phyloP scores from a whole-genome alignment of 2,797 vertebrate genomes.

The Spheniscus humboldti region DNA sequence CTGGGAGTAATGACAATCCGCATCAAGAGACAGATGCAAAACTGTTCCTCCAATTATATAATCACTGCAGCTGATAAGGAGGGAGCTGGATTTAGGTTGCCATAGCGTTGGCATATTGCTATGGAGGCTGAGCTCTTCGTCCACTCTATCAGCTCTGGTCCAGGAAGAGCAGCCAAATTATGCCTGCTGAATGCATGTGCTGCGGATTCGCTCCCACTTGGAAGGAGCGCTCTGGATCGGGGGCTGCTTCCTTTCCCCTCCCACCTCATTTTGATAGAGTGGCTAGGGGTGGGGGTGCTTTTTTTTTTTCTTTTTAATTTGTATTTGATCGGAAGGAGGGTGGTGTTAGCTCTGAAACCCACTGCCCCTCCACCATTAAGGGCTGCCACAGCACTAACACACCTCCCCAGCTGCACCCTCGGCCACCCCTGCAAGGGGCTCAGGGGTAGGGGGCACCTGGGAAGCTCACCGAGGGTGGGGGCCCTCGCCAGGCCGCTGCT shows the following conservation, averaged over 20 bases:
- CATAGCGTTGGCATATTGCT: slow-evolving; percentile 73
- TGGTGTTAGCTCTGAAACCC: neutral
- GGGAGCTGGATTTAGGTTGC: slow-evolving; percentile 73
- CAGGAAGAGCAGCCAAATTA: slow-evolving; percentile 31
- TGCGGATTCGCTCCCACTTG: neutral
- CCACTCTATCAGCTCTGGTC: slow-evolving; percentile 47
- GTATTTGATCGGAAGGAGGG: neutral
- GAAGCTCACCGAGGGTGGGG: neutral
- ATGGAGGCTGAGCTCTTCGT: slow-evolving; percentile 63
- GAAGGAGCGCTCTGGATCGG: neutral
- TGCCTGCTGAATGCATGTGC: neutral
- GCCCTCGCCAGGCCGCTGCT: neutral
- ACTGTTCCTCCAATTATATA: slow-evolving; percentile 77
- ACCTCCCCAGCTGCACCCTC: neutral
- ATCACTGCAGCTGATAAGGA: slow-evolving; percentile 77
- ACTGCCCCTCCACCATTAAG: fast-evolving
- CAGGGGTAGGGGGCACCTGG: neutral
- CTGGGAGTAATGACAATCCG: slow-evolving; percentile 36
- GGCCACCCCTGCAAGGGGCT: fast-evolving
- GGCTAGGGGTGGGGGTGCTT: neutral
- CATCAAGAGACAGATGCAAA: slow-evolving; percentile 67
- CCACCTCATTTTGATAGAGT: neutral
- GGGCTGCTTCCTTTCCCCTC: neutral
- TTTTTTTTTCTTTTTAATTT: neutral
- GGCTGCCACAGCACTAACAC: neutral